These are phyloP conservation scores for Drosophila leonis DNA, from an alignment of 2,888 invertebrate genomes.

Conservation along the genomic window DNA sequence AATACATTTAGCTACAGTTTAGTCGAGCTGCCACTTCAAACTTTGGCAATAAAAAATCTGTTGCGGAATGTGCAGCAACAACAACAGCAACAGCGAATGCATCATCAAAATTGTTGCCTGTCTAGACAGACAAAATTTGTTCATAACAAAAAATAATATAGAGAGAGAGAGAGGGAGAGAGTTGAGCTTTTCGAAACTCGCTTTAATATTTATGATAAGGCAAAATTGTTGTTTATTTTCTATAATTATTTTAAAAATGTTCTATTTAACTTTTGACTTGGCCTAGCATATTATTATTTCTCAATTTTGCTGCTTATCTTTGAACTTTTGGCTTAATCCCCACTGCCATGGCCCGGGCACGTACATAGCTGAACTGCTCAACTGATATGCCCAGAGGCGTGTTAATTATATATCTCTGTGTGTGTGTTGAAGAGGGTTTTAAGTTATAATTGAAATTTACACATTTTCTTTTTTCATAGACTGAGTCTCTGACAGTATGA, in stretches of 20 bases:
- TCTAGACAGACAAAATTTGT: slow-evolving; percentile 60
- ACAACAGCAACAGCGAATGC: slow-evolving; percentile 28
- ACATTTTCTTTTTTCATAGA: background rate
- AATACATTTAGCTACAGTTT: slow-evolving; percentile 16
- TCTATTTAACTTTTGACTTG: slow-evolving; percentile 52
- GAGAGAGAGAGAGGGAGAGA: slow-evolving; percentile 1
- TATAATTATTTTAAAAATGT: slow-evolving; percentile 10
- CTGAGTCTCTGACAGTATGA: too few relatives aligned
- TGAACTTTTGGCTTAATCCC: slow-evolving; percentile 47
- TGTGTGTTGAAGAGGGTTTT: background rate
- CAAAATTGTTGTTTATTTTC: slow-evolving; percentile 18
- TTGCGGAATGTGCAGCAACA: slow-evolving; percentile 30
- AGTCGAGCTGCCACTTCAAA: slow-evolving; percentile 37
- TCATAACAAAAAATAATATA: slow-evolving; percentile 5
- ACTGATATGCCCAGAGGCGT: slow-evolving; percentile 13
- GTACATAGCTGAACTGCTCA: slow-evolving; percentile 50
- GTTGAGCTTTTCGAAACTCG: slow-evolving; percentile 31
- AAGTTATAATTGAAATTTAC: slow-evolving; percentile 6
- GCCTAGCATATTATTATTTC: slow-evolving; percentile 29
- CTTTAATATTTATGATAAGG: background rate
- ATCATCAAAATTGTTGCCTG: slow-evolving; percentile 63
- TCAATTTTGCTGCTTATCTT: slow-evolving; percentile 41
- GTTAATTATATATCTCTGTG: background rate
- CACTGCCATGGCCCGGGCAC: slow-evolving; percentile 41
- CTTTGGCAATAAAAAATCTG: slow-evolving; percentile 51